phyloP scores from a whole-genome alignment of 2,113 vertebrate species.

The Caranx melampygus region DNA sequence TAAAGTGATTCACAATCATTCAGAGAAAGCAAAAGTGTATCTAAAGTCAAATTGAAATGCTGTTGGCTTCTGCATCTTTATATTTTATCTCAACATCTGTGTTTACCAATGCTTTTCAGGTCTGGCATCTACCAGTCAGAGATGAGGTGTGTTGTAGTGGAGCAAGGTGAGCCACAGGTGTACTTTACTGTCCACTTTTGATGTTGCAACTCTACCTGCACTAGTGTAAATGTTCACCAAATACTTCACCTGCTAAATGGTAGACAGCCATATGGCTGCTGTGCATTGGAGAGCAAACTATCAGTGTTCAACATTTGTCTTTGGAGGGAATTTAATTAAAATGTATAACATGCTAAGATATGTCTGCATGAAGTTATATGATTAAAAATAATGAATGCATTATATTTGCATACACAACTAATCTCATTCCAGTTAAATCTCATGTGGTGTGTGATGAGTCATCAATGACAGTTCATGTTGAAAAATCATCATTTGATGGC shows the following conservation, averaged over 20 bases:
- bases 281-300: no score
- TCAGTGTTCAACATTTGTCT: no score
- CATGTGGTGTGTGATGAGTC: conserved; percentile 68
- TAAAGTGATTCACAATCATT: no score
- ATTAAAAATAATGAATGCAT: no score
- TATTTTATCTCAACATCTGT: neutral
- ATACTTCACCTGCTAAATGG: neutral
- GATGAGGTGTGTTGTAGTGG: conserved; percentile 76
- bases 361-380: no score
- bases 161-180: conserved; percentile 32
- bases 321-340: no score
- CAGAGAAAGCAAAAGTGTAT: neutral
- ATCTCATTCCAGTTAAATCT: conserved; percentile 2
- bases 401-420: no score
- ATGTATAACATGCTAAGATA: no score
- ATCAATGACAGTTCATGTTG: conserved; percentile 70
- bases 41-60: neutral
- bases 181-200: neutral
- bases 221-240: neutral
- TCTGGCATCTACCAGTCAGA: conserved; percentile 72
- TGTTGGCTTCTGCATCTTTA: neutral
- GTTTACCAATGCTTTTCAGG: conserved; percentile 45
- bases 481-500: conserved; percentile 57
- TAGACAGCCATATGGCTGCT: no score
- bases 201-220: neutral